phyloP scores from a whole-genome alignment of 2,113 vertebrate species.

The Melanerpes formicivorus region DNA sequence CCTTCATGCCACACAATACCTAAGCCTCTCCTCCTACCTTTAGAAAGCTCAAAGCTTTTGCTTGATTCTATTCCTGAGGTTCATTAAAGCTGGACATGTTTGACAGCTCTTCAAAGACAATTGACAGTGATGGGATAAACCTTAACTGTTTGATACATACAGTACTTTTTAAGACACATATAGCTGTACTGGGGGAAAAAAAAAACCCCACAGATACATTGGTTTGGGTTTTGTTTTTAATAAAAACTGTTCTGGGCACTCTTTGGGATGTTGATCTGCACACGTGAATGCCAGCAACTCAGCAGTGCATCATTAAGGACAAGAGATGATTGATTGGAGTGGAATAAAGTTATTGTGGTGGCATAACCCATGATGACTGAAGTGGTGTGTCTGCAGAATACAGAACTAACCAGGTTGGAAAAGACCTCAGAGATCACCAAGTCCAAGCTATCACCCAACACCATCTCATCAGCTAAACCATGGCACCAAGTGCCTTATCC shows the following conservation, averaged over 20 bases:
- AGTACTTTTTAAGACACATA: slow-evolving; percentile 72
- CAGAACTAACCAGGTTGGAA: too few relatives aligned
- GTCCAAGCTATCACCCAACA: too few relatives aligned
- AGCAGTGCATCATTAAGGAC: background rate
- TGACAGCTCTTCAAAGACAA: slow-evolving; percentile 77
- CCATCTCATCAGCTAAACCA: too few relatives aligned
- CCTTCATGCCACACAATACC: slow-evolving; percentile 44
- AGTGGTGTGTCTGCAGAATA: slow-evolving; percentile 4
- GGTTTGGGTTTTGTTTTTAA: background rate
- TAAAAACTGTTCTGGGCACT: slow-evolving; percentile 72
- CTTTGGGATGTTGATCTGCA: slow-evolving; percentile 54
- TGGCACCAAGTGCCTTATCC: too few relatives aligned
- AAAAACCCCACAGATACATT: slow-evolving; percentile 47
- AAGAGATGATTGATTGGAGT: background rate
- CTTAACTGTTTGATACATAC: slow-evolving; percentile 73
- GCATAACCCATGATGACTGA: background rate
- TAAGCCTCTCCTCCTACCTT: background rate
- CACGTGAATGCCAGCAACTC: slow-evolving; percentile 13
- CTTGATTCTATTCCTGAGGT: background rate
- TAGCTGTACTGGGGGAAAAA: background rate
- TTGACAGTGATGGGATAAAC: slow-evolving; percentile 48
- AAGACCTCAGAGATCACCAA: too few relatives aligned
- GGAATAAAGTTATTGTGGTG: slow-evolving; percentile 46
- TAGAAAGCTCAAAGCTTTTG: slow-evolving; percentile 41
- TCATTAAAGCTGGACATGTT: background rate